Percentiles rank a stretch among this genome's conserved stretches.
These are phyloP conservation scores for Ennomos quercinarius DNA, from an alignment of 2,888 invertebrate species.

Conservation along the genomic window DNA sequence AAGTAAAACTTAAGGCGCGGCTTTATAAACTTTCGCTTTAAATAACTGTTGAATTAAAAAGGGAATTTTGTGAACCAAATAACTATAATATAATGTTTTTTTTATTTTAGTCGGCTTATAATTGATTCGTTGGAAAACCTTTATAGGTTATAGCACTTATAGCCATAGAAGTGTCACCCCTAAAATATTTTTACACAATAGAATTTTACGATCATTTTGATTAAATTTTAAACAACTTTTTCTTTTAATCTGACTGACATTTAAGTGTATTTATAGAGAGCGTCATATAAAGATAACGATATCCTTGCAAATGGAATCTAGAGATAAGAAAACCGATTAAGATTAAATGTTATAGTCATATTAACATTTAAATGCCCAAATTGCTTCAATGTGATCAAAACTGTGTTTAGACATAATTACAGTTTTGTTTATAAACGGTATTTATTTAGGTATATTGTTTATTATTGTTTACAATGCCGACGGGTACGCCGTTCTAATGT, in stretches of 20 bases:
- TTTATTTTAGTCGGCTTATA: too few species aligned
- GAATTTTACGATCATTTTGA: background rate
- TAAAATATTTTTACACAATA: too few species aligned
- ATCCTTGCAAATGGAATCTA: slow-evolving; percentile 25
- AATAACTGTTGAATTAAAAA: too few species aligned
- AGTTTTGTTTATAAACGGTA: slow-evolving; percentile 4
- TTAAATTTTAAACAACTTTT: slow-evolving; percentile 8
- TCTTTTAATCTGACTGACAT: slow-evolving; percentile 17
- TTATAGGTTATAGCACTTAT: too few species aligned
- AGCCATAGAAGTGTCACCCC: too few species aligned
- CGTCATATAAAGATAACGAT: slow-evolving; percentile 19
- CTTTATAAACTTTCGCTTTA: too few species aligned
- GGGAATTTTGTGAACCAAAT: too few species aligned
- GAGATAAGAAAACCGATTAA: slow-evolving; percentile 27
- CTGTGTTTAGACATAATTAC: slow-evolving; percentile 18
- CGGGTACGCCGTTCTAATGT: slow-evolving; percentile 9
- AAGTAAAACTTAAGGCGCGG: too few species aligned
- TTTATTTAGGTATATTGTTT: background rate
- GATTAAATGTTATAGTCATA: slow-evolving; percentile 22
- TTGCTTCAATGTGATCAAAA: slow-evolving; percentile 3
- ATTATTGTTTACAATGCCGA: slow-evolving; percentile 16
- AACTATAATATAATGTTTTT: too few species aligned
- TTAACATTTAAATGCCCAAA: slow-evolving; percentile 17
- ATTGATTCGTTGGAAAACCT: too few species aligned
- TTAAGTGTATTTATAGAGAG: slow-evolving; percentile 7